phyloP scores from a whole-genome alignment of 1,140 invertebrate genomes.

The Drosophila pruinosa region DNA sequence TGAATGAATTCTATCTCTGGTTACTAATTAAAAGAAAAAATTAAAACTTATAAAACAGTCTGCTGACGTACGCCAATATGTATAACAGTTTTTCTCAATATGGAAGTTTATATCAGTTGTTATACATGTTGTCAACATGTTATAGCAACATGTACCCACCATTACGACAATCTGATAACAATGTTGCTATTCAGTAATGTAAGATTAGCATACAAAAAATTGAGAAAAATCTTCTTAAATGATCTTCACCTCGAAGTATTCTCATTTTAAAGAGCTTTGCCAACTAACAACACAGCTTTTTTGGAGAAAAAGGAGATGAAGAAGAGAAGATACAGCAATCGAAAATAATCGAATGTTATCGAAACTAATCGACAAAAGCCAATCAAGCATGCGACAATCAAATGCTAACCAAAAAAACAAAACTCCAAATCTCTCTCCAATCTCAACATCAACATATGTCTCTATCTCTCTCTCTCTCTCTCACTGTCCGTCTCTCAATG shows the following conservation, averaged over 20 bases:
- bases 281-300: neutral
- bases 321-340: neutral
- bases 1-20: too few species aligned
- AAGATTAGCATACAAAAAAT: neutral
- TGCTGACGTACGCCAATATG: too few species aligned
- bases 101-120: too few species aligned
- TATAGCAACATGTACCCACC: too few species aligned
- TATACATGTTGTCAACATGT: too few species aligned
- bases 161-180: too few species aligned
- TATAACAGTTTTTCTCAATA: too few species aligned
- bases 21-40: too few species aligned
- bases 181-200: neutral
- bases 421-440: slow-evolving; percentile 19
- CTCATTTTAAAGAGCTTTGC: neutral
- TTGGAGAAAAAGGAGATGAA: neutral
- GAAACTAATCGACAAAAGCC: neutral
- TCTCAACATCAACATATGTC: slow-evolving; percentile 30
- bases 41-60: too few species aligned
- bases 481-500: slow-evolving; percentile 46
- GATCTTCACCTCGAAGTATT: neutral
- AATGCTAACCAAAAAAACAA: slow-evolving; percentile 9
- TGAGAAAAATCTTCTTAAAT: neutral
- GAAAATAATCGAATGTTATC: neutral
- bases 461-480: slow-evolving; percentile 39
- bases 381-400: slow-evolving; percentile 1